A percentile compares a stretch with the other conserved stretches of the same genome.
phyloP scores from a whole-genome alignment of 2,888 invertebrate species.

The Hypercompe scribonia region DNA sequence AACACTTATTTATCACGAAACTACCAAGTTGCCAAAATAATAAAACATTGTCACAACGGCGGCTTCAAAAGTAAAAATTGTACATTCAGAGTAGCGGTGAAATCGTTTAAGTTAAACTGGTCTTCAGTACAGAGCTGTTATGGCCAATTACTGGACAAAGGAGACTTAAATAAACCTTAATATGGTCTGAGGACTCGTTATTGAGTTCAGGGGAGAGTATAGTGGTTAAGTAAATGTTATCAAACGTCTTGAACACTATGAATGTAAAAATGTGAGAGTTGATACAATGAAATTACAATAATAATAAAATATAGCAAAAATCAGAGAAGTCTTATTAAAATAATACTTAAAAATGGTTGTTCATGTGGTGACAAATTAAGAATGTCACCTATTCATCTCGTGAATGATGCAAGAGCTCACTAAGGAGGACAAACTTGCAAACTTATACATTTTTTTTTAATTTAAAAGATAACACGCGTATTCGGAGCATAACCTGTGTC shows the following conservation, averaged over 20 bases:
- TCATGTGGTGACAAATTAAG: too few species aligned
- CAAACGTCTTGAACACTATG: background rate
- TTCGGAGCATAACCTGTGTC: too few species aligned
- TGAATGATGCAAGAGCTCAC: too few species aligned
- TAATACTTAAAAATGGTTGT: too few species aligned
- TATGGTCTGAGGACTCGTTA: background rate
- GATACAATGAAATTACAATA: too few species aligned
- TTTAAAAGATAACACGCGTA: too few species aligned
- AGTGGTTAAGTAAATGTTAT: background rate
- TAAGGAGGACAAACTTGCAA: too few species aligned
- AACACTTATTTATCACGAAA: background rate
- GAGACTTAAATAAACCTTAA: background rate
- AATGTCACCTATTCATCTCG: too few species aligned
- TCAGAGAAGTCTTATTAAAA: too few species aligned
- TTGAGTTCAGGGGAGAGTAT: background rate
- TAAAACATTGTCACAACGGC: slow-evolving; percentile 1
- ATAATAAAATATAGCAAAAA: too few species aligned
- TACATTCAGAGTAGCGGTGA: slow-evolving; percentile 3
- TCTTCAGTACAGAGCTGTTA: slow-evolving; percentile 4
- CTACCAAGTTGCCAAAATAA: background rate
- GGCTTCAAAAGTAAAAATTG: background rate
- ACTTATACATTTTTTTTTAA: too few species aligned
- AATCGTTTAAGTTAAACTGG: slow-evolving; percentile 5
- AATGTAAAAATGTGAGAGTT: background rate
- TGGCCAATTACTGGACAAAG: slow-evolving; percentile 20